These are phyloP conservation scores for Pteria penguin DNA, from an alignment of 2,888 invertebrate species.

Conservation along the genomic window DNA sequence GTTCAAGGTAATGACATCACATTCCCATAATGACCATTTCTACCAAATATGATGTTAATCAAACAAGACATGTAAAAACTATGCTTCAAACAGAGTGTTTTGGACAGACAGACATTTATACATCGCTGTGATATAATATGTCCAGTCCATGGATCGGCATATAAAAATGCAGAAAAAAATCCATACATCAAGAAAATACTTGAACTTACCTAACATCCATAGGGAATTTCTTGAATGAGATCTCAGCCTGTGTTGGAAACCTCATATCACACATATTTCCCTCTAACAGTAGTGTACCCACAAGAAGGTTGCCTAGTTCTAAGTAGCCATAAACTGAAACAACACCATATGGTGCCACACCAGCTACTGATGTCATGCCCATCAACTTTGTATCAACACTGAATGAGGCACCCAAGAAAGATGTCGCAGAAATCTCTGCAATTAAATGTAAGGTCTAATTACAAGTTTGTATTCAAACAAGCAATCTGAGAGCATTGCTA, in stretches of 20 bases:
- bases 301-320: slow-evolving; percentile 49
- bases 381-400: slow-evolving; percentile 55
- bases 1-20: background rate
- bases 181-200: background rate
- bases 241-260: slow-evolving; percentile 65
- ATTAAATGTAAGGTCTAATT: too few relatives aligned
- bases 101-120: too few relatives aligned
- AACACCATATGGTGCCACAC: slow-evolving; percentile 53
- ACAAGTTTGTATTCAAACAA: too few relatives aligned
- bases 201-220: slow-evolving; percentile 61
- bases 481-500: too few relatives aligned
- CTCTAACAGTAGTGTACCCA: slow-evolving; percentile 54
- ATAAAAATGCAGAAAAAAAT: background rate
- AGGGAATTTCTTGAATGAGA: slow-evolving; percentile 67
- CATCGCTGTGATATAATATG: too few relatives aligned
- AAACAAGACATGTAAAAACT: too few relatives aligned
- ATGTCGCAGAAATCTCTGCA: slow-evolving; percentile 56
- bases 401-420: slow-evolving; percentile 58
- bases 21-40: too few relatives aligned
- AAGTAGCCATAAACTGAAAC: slow-evolving; percentile 52
- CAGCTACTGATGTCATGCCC: slow-evolving; percentile 49
- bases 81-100: too few relatives aligned
- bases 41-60: too few relatives aligned
- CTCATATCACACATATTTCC: slow-evolving; percentile 58
- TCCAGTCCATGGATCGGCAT: too few relatives aligned